A percentile compares a stretch with the other conserved stretches of the same genome.
phyloP scores from a whole-genome alignment of 2,888 invertebrate species.

The Esperia sulphurella region DNA sequence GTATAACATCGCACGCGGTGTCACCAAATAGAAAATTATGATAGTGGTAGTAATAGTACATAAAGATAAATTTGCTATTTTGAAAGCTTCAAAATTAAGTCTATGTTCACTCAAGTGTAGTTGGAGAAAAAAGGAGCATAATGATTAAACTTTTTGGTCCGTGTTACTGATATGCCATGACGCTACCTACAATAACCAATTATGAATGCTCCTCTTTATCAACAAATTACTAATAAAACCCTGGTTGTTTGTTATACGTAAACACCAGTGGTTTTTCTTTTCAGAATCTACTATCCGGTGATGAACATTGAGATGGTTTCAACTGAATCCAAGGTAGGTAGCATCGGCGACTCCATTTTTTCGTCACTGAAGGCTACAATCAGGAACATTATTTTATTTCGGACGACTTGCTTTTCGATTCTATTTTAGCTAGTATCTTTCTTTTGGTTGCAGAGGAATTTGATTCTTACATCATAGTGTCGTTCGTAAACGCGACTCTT shows the following conservation, averaged over 20 bases:
- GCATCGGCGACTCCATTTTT: conserved; percentile 47
- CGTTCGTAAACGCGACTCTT: conserved; percentile 97
- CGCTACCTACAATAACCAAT: conserved; percentile 67
- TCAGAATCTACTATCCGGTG: conserved; percentile 81
- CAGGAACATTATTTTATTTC: conserved; percentile 35
- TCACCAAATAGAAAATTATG: too few species aligned
- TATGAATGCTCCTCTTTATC: conserved; percentile 73
- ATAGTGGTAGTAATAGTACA: too few species aligned
- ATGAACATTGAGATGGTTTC: conserved; percentile 64
- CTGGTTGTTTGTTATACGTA: conserved; percentile 85
- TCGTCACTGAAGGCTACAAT: conserved; percentile 46
- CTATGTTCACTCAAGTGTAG: too few species aligned
- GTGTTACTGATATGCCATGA: conserved; percentile 76
- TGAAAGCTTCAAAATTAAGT: too few species aligned
- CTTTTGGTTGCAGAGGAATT: conserved; percentile 94
- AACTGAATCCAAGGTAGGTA: conserved; percentile 67
- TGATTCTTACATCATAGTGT: conserved; percentile 99
- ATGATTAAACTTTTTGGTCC: conserved; percentile 75
- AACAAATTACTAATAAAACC: conserved; percentile 79
- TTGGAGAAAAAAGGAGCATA: conserved; percentile 40
- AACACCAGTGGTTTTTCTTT: conserved; percentile 95
- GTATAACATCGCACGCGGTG: too few species aligned
- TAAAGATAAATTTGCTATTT: too few species aligned
- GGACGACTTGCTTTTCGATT: conserved; percentile 7
- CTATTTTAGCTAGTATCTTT: conserved; percentile 33